Conservation (phyloP, 2,113 vertebrate genomes). For the Hydropotes inermis region DNA sequence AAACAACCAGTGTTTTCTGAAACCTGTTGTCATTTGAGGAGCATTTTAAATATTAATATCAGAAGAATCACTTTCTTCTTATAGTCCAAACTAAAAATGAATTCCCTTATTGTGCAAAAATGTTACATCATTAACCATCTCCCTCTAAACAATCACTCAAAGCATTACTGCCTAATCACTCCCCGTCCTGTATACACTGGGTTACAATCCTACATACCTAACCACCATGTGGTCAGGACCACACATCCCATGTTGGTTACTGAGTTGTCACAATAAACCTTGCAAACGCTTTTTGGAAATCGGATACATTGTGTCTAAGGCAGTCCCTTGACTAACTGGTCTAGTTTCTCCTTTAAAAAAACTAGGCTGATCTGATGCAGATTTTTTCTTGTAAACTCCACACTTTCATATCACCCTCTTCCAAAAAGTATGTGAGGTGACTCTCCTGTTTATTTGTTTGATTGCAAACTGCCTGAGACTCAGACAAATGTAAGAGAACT, state of each 20-base stretch:
- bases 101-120: not conserved
- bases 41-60: slow-evolving; percentile 13
- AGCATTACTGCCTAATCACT: not conserved
- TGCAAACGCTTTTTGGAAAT: not conserved
- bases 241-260: not conserved
- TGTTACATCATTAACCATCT: not conserved
- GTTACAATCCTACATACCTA: not conserved
- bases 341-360: not conserved
- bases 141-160: not conserved
- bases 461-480: slow-evolving; percentile 23
- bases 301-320: not conserved
- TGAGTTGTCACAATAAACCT: not conserved
- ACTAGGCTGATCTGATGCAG: not conserved
- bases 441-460: not conserved
- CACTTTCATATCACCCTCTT: not conserved
- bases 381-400: not conserved
- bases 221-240: not conserved
- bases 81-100: not conserved
- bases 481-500: not conserved
- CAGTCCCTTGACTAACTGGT: not conserved
- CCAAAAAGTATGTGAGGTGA: not conserved
- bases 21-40: not conserved
- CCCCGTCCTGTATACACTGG: not conserved
- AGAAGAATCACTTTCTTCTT: slow-evolving; percentile 1
- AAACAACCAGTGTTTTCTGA: not conserved